Percentiles rank a stretch among this genome's conserved stretches.
Conservation (phyloP, 2,888 invertebrate species). For the Drosophila bunnanda region DNA sequence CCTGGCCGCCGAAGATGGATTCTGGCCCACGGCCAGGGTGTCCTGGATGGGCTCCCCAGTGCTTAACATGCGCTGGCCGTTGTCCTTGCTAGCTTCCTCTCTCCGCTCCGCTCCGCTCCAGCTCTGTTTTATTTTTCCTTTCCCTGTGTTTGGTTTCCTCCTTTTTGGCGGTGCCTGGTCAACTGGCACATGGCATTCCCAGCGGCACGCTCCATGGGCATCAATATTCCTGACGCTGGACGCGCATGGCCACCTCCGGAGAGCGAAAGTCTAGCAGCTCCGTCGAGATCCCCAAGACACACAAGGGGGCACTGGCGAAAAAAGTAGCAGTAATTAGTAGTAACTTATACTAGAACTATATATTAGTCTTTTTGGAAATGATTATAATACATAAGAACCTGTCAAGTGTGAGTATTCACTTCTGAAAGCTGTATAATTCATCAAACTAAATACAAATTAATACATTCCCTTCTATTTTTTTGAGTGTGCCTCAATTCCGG, state of each 20-base stretch:
- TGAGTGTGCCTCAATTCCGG: conserved; percentile 3
- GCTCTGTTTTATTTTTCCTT: neutral
- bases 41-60: conserved; percentile 34
- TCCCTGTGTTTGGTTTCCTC: neutral
- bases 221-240: conserved; percentile 66
- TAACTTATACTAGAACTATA: neutral
- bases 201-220: conserved; percentile 66
- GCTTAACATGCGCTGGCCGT: conserved; percentile 54
- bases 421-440: neutral
- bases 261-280: conserved; percentile 21
- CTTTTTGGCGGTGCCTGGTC: conserved; percentile 26
- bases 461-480: neutral
- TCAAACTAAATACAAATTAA: neutral
- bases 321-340: neutral
- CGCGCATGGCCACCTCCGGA: conserved; percentile 59
- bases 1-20: conserved; percentile 30
- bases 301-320: neutral
- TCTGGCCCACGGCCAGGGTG: conserved; percentile 39
- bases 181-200: conserved; percentile 66
- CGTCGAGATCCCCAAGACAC: conserved; percentile 18
- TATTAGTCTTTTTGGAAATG: neutral
- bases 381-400: neutral
- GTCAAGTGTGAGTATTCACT: neutral
- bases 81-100: conserved; percentile 2
- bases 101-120: neutral